Evolutionary conservation across 2,888 invertebrate species (phyloP).

Genomic region (Metallyticus violacea): DNA sequence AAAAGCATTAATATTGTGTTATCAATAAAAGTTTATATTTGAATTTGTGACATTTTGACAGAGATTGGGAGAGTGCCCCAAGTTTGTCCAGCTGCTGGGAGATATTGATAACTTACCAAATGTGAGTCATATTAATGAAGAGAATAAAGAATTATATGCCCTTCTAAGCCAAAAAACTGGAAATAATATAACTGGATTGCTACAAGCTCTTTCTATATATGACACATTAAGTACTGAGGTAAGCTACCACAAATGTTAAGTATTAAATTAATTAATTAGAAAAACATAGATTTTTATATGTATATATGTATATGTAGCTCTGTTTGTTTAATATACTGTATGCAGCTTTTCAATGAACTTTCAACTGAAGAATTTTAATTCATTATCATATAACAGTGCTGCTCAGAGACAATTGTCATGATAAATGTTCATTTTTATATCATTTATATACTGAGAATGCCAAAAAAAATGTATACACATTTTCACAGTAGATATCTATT

Average conservation of each 20-base stretch:
- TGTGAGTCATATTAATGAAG: background rate
- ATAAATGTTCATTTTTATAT: too few species aligned
- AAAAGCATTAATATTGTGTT: background rate
- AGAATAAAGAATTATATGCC: background rate
- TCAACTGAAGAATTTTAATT: too few species aligned
- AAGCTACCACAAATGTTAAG: slow-evolving; percentile 30
- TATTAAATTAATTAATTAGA: background rate
- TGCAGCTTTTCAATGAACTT: too few species aligned
- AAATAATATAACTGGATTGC: background rate
- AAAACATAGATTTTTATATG: too few species aligned
- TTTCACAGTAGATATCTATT: too few species aligned
- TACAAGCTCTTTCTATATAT: background rate
- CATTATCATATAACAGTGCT: too few species aligned
- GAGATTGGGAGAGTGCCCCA: background rate
- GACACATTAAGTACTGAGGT: background rate
- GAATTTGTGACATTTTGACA: slow-evolving; percentile 37
- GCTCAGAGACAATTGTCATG: too few species aligned
- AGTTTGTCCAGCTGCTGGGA: background rate
- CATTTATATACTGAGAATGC: too few species aligned
- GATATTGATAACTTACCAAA: background rate
- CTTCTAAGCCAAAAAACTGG: background rate
- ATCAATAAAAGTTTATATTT: background rate
- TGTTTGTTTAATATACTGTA: too few species aligned
- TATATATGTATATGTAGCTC: too few species aligned
- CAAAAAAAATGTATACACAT: too few species aligned